Conservation (phyloP, 1,140 invertebrate genomes). For the Magallana gigas region DNA sequence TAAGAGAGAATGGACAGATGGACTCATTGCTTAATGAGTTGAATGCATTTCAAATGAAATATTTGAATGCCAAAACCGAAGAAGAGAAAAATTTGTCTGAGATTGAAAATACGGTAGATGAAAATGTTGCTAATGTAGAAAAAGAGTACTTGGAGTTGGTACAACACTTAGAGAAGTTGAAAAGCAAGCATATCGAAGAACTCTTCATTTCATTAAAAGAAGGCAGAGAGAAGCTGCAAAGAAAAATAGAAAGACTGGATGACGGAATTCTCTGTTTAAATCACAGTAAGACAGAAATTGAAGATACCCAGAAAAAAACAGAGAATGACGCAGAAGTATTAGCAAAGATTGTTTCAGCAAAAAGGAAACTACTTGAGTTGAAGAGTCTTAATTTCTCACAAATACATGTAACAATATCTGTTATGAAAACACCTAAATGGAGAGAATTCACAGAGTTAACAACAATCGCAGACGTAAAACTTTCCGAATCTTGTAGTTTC, state of each 20-base stretch:
- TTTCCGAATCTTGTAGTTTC: background rate
- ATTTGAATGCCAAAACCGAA: background rate
- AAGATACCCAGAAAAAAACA: too few relatives aligned
- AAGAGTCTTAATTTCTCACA: background rate
- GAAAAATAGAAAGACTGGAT: too few relatives aligned
- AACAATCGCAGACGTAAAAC: background rate
- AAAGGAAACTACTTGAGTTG: background rate
- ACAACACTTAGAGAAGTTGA: too few relatives aligned
- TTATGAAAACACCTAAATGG: background rate
- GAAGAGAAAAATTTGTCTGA: background rate
- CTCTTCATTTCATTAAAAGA: too few relatives aligned
- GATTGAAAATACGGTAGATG: background rate
- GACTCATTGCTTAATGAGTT: background rate
- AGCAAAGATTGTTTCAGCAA: background rate
- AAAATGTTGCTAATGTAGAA: background rate
- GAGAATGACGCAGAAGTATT: background rate
- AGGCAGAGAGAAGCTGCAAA: too few relatives aligned
- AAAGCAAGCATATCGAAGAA: too few relatives aligned
- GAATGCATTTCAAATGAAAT: background rate
- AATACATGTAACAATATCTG: background rate
- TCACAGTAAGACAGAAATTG: too few relatives aligned
- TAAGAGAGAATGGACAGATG: background rate
- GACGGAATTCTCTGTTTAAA: too few relatives aligned
- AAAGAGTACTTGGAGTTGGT: too few relatives aligned
- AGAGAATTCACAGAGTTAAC: background rate